These are phyloP conservation scores for Poecile atricapillus DNA, from an alignment of 2,113 vertebrate genomes.

Conservation along the genomic window DNA sequence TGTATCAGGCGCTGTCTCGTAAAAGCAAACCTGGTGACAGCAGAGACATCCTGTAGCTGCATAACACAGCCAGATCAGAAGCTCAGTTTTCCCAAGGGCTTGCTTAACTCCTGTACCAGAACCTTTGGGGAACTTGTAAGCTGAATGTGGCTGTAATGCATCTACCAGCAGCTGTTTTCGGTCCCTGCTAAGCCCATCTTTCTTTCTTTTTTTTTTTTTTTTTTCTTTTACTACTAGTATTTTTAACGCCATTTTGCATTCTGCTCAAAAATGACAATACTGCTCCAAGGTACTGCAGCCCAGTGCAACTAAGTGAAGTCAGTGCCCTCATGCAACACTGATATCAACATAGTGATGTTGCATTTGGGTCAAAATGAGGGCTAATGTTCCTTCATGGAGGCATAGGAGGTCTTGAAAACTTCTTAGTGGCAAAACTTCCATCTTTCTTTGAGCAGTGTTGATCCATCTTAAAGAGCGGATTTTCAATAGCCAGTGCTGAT, in stretches of 20 bases:
- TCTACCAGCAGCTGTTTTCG: slow-evolving; percentile 24
- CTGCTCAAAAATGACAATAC: not conserved
- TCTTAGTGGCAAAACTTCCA: not conserved
- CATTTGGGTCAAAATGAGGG: not conserved
- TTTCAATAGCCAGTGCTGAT: not conserved
- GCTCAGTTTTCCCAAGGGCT: not conserved
- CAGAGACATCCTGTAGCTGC: not conserved
- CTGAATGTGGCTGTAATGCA: not conserved
- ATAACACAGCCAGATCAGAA: not conserved
- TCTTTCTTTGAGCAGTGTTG: not conserved
- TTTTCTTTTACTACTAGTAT: not conserved
- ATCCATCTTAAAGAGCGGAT: not conserved
- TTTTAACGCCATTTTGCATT: not conserved
- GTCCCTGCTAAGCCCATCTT: not conserved
- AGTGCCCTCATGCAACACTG: not conserved
- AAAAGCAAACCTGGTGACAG: slow-evolving; percentile 16
- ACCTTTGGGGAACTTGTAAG: not conserved
- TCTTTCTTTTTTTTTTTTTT: not conserved
- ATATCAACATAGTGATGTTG: not conserved
- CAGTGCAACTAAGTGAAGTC: not conserved
- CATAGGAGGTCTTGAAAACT: not conserved
- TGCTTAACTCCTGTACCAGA: not conserved
- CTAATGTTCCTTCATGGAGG: not conserved
- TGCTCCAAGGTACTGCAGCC: not conserved
- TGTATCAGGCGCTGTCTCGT: rapidly evolving